Evolutionary conservation across 2,888 invertebrate genomes (phyloP).

Genomic region (Eilema sororculum): DNA sequence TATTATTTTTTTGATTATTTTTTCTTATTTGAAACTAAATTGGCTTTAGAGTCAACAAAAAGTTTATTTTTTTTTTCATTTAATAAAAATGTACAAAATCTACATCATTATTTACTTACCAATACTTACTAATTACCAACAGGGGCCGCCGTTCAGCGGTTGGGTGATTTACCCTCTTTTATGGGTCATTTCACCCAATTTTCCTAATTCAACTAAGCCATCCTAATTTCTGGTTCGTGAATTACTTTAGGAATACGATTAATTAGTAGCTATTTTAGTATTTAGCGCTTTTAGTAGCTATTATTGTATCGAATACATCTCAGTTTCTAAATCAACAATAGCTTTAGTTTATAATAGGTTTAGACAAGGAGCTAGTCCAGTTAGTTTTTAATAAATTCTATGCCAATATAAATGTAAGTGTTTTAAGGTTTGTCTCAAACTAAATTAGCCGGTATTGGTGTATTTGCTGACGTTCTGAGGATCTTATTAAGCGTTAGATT

Average conservation of each 20-base stretch:
- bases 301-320: conserved; percentile 21
- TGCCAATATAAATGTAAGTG: conserved; percentile 69
- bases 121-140: too few species aligned
- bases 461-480: conserved; percentile 51
- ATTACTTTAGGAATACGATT: conserved; percentile 2
- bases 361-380: conserved; percentile 83
- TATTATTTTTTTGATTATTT: too few species aligned
- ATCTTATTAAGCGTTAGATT: conserved; percentile 50
- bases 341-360: conserved; percentile 60
- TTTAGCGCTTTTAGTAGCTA: conserved; percentile 33
- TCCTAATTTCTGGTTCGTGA: neutral
- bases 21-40: too few species aligned
- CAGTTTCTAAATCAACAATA: conserved; percentile 50
- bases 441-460: conserved; percentile 60
- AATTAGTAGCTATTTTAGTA: too few species aligned
- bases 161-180: too few species aligned
- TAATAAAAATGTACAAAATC: too few species aligned
- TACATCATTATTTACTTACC: too few species aligned
- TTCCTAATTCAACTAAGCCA: neutral
- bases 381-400: conserved; percentile 74
- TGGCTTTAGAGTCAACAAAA: too few species aligned
- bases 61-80: too few species aligned
- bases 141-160: too few species aligned
- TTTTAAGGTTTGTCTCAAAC: conserved; percentile 66
- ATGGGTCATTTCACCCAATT: too few species aligned